Percentiles rank a stretch among this genome's conserved stretches.
Conservation (phyloP, 2,888 invertebrate species). For the Encarsia formosa region DNA sequence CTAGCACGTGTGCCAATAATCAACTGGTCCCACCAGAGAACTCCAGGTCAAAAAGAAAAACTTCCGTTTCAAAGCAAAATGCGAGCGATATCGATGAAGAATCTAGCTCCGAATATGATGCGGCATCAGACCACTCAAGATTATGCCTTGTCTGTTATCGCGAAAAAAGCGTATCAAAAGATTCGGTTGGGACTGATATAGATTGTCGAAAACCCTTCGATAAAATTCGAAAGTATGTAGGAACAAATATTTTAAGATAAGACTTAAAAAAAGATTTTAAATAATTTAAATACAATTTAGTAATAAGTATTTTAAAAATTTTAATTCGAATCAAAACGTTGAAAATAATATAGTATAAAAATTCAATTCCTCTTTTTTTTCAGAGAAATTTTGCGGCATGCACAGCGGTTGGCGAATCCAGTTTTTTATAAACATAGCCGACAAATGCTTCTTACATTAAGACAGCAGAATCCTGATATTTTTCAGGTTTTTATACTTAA, state of each 20-base stretch:
- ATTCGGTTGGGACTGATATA: conserved; percentile 22
- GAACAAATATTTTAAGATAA: too few species aligned
- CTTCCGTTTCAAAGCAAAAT: too few species aligned
- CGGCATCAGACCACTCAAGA: conserved; percentile 37
- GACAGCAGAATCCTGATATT: conserved; percentile 67
- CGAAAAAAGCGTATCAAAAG: conserved; percentile 31
- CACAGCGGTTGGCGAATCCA: conserved; percentile 74
- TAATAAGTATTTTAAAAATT: too few species aligned
- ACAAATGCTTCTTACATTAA: conserved; percentile 71
- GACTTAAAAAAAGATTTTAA: too few species aligned
- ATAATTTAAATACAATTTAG: too few species aligned
- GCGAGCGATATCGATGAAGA: conserved; percentile 40
- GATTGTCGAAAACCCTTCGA: conserved; percentile 33
- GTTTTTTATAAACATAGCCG: conserved; percentile 77
- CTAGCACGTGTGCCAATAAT: conserved; percentile 11
- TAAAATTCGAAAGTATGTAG: conserved; percentile 40
- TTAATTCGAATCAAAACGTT: too few species aligned
- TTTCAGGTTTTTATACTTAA: conserved; percentile 52
- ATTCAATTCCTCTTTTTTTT: conserved; percentile 18
- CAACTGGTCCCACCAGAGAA: conserved; percentile 11
- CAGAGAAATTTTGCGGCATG: conserved; percentile 62
- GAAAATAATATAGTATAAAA: too few species aligned
- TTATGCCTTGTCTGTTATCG: conserved; percentile 43
- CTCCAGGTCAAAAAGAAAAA: conserved; percentile 15
- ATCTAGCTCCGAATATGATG: conserved; percentile 39